A percentile compares a stretch with the other conserved stretches of the same genome.
phyloP scores from a whole-genome alignment of 1,140 invertebrate genomes.

The Leptopilina boulardi region DNA sequence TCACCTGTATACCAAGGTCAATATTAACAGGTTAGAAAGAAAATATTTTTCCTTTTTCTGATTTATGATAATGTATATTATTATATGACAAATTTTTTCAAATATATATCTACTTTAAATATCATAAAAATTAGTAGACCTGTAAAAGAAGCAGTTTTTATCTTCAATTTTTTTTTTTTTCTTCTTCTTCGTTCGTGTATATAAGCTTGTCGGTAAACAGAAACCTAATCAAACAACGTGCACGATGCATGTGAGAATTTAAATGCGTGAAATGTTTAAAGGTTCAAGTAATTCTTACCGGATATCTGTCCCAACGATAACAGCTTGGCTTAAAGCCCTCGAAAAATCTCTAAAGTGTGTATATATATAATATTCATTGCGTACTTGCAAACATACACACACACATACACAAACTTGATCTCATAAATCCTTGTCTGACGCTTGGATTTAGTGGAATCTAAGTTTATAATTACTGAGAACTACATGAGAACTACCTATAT shows the following conservation, averaged over 20 bases:
- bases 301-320: constrained; percentile 45
- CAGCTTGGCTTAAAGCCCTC: constrained; percentile 48
- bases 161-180: not conserved
- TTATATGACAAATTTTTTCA: constrained; percentile 2
- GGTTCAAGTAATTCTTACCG: constrained; percentile 37
- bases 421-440: constrained; percentile 66
- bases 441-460: constrained; percentile 67
- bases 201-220: not conserved
- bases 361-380: constrained; percentile 37
- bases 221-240: constrained; percentile 20
- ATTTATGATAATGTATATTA: not conserved
- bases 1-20: not conserved
- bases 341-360: constrained; percentile 45
- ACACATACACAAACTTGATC: constrained; percentile 58
- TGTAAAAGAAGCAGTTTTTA: not conserved
- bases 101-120: not conserved
- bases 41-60: not conserved
- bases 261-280: too few species aligned
- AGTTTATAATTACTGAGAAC: constrained; percentile 73
- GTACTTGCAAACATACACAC: constrained; percentile 43
- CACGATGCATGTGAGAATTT: not conserved
- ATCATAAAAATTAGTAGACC: not conserved
- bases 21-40: not conserved
- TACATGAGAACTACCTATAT: constrained; percentile 56
- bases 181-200: not conserved